Conservation (phyloP, 1,140 invertebrate genomes). For the Ganaspis sp. region DNA sequence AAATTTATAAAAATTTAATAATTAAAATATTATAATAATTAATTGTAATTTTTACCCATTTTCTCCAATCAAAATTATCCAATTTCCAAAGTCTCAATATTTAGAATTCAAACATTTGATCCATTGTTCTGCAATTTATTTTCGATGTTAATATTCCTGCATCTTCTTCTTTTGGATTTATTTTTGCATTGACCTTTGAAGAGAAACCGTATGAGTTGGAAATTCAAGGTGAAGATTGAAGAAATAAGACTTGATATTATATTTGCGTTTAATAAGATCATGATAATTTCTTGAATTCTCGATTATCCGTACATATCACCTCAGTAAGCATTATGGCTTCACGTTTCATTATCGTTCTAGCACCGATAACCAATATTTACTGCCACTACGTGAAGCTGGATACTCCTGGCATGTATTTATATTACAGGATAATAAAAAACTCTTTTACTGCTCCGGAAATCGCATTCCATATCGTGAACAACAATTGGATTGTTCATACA, state of each 20-base stretch:
- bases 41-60: too few relatives aligned
- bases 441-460: not conserved
- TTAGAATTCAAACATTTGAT: not conserved
- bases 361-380: conserved; percentile 9
- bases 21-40: too few relatives aligned
- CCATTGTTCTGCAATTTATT: too few relatives aligned
- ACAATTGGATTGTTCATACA: not conserved
- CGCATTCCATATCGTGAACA: not conserved
- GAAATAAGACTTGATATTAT: not conserved
- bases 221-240: not conserved
- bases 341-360: not conserved
- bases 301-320: not conserved
- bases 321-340: conserved; percentile 6
- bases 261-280: conserved; percentile 4
- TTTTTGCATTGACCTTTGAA: conserved; percentile 8
- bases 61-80: too few relatives aligned
- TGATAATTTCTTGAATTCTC: not conserved
- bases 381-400: conserved; percentile 1
- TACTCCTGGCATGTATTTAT: not conserved
- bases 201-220: not conserved
- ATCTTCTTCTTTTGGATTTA: too few relatives aligned
- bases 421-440: not conserved
- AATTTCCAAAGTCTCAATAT: not conserved
- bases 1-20: too few relatives aligned
- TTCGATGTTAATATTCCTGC: too few relatives aligned